These are phyloP conservation scores for Aradophagus sp. DNA, from an alignment of 1,140 invertebrate species.

Conservation along the genomic window DNA sequence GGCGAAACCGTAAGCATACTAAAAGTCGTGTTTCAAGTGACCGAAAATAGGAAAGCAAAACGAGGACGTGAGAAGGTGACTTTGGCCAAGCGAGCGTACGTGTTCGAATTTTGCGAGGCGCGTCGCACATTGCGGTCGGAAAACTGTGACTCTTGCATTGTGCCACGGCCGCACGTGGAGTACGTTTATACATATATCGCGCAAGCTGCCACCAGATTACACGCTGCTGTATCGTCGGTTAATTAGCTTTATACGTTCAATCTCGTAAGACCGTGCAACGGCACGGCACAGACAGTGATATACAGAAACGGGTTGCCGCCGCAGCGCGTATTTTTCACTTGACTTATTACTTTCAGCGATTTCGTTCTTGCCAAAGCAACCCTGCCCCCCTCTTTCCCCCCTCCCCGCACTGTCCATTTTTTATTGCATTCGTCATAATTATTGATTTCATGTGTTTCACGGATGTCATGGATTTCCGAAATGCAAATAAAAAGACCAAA, in stretches of 20 bases:
- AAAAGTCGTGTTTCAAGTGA: no score
- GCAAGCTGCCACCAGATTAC: slow-evolving; percentile 63
- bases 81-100: slow-evolving; percentile 19
- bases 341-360: slow-evolving; percentile 37
- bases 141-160: slow-evolving; percentile 51
- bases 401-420: no score
- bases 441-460: slow-evolving; percentile 8
- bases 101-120: slow-evolving; percentile 14
- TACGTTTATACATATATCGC: slow-evolving; percentile 52
- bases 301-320: slow-evolving; percentile 38
- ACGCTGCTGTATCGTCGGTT: slow-evolving; percentile 64
- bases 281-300: slow-evolving; percentile 44
- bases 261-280: slow-evolving; percentile 61
- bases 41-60: slow-evolving; percentile 3
- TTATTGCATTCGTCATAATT: slow-evolving; percentile 30
- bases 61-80: slow-evolving; percentile 2
- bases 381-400: no score
- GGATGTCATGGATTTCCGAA: no score
- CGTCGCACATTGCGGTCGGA: slow-evolving; percentile 48
- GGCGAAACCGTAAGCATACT: no score
- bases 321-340: slow-evolving; percentile 46
- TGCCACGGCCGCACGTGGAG: slow-evolving; percentile 32
- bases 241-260: slow-evolving; percentile 71
- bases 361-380: slow-evolving; percentile 1
- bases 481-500: no score